Evolutionary conservation across 2,797 vertebrate genomes (phyloP), one percentile per base, ranked within the genome.

Genomic region (Phrynocephalus vlangalii): DNA sequence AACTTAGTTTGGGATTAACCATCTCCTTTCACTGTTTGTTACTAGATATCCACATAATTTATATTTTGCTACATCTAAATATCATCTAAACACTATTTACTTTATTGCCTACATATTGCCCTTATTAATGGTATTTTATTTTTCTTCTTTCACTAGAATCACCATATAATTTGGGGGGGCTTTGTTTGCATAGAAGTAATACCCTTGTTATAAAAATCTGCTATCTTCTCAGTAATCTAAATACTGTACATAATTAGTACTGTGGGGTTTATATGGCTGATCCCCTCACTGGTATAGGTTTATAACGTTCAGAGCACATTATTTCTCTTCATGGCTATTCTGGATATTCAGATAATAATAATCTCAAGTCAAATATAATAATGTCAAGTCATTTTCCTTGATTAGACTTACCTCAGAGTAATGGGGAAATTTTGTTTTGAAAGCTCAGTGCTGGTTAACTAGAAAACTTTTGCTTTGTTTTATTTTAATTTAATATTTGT

Each of bases 131-230:
- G 24, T 30, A 79, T 10, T 63, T 16, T 68, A 56, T 60, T 72
- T 28, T 67, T n/a, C 24, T 11, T 81, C 9, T 1, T 80, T 73
- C 15, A 73, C 13, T 50, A 63, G 68, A 80, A 33, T 81, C 38
- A 22, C 48, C 60, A 83, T 67, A 89, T 44, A 7, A 33, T 1
- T 0, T 30, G 33, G 33, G 33, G 68, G 80, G 66, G 7, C 6
- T 81, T 68, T 26, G 38, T 87, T 71, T 87, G 28, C 52, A n/a
- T 38, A 72, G 44, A 9, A 84, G 70, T 9, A 75, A 0, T 30
- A 18, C 24, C 79, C 48, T 87, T 72, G 8, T 0, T 91, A 91
- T 83, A 75, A 83, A 91, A 93, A 88, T 91, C 30, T 50, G 88
- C 50, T 52, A 0, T 91, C 52, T 68, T 79, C 81, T 90, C 86